Conservation (phyloP, 1,140 invertebrate species). For the Heterodera schachtii region DNA sequence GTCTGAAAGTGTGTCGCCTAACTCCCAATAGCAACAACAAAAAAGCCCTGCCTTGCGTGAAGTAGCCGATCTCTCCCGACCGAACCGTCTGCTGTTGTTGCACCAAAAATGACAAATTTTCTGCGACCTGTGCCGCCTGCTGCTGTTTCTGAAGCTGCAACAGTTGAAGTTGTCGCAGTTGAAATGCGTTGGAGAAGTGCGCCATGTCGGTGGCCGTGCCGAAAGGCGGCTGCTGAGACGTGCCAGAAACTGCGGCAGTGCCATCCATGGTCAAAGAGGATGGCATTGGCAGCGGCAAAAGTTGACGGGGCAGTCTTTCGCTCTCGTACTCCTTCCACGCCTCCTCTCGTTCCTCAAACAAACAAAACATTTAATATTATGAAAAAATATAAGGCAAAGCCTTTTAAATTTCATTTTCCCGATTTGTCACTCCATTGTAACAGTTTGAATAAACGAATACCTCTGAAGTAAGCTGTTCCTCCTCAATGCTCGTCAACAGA, state of each 20-base stretch:
- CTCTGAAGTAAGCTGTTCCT: conserved; percentile 52
- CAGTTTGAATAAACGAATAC: conserved; percentile 19
- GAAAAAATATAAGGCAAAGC: background rate
- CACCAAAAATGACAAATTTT: background rate
- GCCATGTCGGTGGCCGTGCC: background rate
- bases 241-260: background rate
- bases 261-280: background rate
- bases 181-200: background rate
- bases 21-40: background rate
- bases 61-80: background rate
- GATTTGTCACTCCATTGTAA: no score
- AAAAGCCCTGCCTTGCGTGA: background rate
- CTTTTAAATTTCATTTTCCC: no score
- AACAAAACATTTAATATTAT: background rate
- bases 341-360: conserved; percentile 53
- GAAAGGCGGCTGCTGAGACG: background rate
- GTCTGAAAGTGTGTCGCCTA: background rate
- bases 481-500: conserved; percentile 55
- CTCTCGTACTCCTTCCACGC: conserved; percentile 56
- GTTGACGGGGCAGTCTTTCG: conserved; percentile 22
- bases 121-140: background rate
- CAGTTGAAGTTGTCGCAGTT: conserved; percentile 6
- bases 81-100: background rate
- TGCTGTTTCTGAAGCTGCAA: conserved; percentile 16
- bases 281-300: background rate